Conservation (phyloP, 2,113 vertebrate genomes). For the Chauna torquata region DNA sequence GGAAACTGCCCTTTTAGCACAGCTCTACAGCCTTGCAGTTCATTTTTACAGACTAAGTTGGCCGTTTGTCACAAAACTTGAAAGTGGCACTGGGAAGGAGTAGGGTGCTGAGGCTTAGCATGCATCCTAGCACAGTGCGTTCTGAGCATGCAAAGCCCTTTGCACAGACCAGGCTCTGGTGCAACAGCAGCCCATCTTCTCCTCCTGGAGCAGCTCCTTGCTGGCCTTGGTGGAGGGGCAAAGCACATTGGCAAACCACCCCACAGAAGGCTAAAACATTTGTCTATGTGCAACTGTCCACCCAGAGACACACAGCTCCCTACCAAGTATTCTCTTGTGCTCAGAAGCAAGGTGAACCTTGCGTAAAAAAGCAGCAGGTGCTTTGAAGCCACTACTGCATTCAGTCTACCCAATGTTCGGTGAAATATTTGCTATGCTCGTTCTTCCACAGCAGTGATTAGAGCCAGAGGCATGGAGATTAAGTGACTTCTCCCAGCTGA, state of each 20-base stretch:
- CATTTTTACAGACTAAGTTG: not conserved
- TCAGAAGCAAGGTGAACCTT: fast-evolving
- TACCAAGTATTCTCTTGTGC: fast-evolving
- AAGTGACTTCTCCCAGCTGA: not conserved
- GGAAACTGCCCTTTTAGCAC: not conserved
- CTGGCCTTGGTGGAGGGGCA: not conserved
- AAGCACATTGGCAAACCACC: not conserved
- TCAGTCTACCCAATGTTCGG: not conserved
- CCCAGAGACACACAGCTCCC: not conserved
- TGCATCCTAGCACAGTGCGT: too few species aligned
- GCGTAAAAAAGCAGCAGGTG: not conserved
- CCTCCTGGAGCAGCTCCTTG: not conserved
- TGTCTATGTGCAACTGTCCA: not conserved
- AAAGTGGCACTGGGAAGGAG: fast-evolving
- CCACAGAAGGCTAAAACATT: fast-evolving
- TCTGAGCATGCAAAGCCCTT: not conserved
- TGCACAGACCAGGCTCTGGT: not conserved
- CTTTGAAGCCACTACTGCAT: not conserved
- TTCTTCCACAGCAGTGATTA: not conserved
- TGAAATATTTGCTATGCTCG: not conserved
- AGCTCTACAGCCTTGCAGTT: not conserved
- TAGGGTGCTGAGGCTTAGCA: not conserved
- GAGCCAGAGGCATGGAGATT: not conserved
- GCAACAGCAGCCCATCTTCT: not conserved
- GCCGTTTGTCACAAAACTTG: fast-evolving